Conservation (phyloP, 1,140 invertebrate genomes). For the Zaprionus ornatus region DNA sequence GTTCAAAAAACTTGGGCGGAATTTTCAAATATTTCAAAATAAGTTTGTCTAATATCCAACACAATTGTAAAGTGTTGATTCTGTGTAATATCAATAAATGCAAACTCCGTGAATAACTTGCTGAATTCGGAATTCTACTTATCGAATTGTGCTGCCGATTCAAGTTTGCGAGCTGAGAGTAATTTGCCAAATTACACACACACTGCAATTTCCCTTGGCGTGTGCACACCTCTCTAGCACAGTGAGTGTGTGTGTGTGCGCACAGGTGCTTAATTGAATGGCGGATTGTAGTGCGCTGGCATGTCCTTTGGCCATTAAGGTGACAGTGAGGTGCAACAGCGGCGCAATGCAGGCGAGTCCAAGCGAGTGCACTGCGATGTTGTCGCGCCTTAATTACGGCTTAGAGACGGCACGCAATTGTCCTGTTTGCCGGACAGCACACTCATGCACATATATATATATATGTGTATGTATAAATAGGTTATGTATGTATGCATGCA, state of each 20-base stretch:
- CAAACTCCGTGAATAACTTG: neutral
- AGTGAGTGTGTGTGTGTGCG: neutral
- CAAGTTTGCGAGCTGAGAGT: constrained; percentile 23
- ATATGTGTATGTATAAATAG: neutral
- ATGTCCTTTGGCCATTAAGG: constrained; percentile 50
- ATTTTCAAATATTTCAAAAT: too few relatives aligned
- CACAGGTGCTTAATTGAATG: constrained; percentile 47
- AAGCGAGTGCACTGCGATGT: constrained; percentile 14
- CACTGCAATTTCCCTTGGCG: constrained; percentile 32
- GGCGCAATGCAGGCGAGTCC: constrained; percentile 2
- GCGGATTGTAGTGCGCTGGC: constrained; percentile 34
- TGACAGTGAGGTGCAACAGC: constrained; percentile 6
- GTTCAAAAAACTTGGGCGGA: too few relatives aligned
- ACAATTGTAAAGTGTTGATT: neutral
- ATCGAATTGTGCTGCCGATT: constrained; percentile 10
- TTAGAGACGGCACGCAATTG: constrained; percentile 1
- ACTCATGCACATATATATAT: neutral
- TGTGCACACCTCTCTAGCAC: neutral
- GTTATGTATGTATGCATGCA: neutral
- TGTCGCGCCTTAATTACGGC: constrained; percentile 21
- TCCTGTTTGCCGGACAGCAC: neutral
- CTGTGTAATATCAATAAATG: neutral
- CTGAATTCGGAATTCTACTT: constrained; percentile 3
- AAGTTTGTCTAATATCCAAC: neutral
- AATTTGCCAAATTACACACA: constrained; percentile 58